Base-by-base conservation (phyloP, 2,888 invertebrate species). In the Cartodere bifasciata region DNA sequence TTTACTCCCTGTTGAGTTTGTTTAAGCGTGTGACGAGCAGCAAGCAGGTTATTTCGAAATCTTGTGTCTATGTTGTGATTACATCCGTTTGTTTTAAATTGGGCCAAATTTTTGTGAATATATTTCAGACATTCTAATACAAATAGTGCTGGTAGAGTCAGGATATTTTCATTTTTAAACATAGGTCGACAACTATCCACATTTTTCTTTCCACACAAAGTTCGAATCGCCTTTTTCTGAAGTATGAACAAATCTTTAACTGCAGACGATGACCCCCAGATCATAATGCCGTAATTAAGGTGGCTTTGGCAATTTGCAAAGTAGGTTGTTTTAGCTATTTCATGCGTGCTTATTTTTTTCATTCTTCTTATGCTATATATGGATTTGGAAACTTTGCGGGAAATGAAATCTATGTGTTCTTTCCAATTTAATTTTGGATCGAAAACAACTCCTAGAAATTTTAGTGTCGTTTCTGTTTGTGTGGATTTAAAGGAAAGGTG, bases 161-260 rank as follows among this genome's bases (percentile, higher is more conserved):
- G 17, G 20, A 28, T 28, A n/a, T 17, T 28, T 17, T 20, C 17
- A 13, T 17, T 2, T 17, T 1, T 28, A 12, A 28, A 28, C 13
- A 21, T 28, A 4, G 20, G n/a, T 14, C 28, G 20, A 20, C 28
- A 28, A 17, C 13, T 21, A 17, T 28, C 28, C 3, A 21, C n/a
- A 17, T 17, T 28, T 20, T 17, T 28, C 28, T 21, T 26, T 7
- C 16, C 16, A 13, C 13, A 10, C 27, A 16, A 13, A 17, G 20
- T 27, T 27, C 17, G 16, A 5, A 16, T 27, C 12, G 27, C 27
- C 13, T 27, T 27, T 27, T 27, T 27, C 13, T 27, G 27, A 16
- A 28, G 20, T 12, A 28, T 20, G 11, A 28, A 20, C 28, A 28
- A 28, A 17, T 20, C 20, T 12, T 11, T 3, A 12, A 20, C 27